These are phyloP conservation scores for Leptonema lineaticorne DNA, from an alignment of 1,140 invertebrate species.

Conservation along the genomic window DNA sequence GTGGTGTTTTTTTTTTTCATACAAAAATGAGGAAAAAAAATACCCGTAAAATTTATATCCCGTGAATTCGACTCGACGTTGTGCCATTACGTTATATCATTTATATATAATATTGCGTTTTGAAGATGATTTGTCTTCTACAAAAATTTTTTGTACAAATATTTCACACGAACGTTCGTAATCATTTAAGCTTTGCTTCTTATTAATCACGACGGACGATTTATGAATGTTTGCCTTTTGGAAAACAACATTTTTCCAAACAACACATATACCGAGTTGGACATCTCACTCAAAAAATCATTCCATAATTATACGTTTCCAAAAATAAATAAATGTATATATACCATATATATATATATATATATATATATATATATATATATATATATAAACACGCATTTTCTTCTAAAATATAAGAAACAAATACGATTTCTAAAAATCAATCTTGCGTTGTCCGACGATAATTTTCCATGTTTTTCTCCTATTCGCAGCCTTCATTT, in stretches of 20 bases:
- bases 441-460: no score
- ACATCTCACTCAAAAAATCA: constrained; percentile 3
- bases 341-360: no score
- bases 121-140: background rate
- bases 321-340: background rate
- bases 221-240: constrained; percentile 10
- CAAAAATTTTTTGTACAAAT: background rate
- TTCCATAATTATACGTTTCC: background rate
- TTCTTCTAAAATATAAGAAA: no score
- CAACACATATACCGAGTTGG: background rate
- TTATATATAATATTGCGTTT: background rate
- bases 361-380: background rate
- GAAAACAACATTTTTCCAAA: no score
- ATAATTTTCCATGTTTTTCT: no score
- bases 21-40: no score
- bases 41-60: no score
- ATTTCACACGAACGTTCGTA: constrained; percentile 4
- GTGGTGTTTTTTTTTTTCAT: no score
- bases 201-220: background rate
- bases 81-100: constrained; percentile 20
- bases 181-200: constrained; percentile 21
- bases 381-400: background rate
- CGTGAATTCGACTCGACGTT: constrained; percentile 22
- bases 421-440: no score
- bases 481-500: no score